Percentiles rank a stretch among this genome's conserved stretches.
Evolutionary conservation across 1,140 invertebrate species (phyloP).

Genomic region (Bombus haemorrhoidalis): DNA sequence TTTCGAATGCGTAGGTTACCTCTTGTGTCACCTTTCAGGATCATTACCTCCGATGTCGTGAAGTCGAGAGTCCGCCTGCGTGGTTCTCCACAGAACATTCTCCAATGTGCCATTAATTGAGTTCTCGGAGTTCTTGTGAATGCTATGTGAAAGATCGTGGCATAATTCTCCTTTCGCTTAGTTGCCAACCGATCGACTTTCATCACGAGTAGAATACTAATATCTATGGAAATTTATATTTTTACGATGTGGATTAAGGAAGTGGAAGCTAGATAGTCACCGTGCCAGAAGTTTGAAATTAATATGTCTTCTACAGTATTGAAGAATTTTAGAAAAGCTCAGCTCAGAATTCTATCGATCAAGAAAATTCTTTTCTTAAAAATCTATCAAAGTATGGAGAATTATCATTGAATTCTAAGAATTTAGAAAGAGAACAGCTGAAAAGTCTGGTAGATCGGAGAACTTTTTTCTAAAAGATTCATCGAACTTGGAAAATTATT

Average conservation of each 20-base stretch:
- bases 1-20: constrained; percentile 46
- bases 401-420: not conserved
- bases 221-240: not conserved
- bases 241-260: not conserved
- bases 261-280: not conserved
- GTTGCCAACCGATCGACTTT: not conserved
- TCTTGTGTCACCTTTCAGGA: constrained; percentile 15
- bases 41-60: constrained; percentile 31
- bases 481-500: not conserved
- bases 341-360: not conserved
- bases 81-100: not conserved
- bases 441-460: too few relatives aligned
- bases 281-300: not conserved
- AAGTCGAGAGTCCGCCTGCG: not conserved
- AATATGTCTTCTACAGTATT: not conserved
- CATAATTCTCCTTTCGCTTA: not conserved
- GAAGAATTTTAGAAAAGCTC: not conserved
- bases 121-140: not conserved
- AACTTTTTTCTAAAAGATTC: too few relatives aligned
- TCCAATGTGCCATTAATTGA: not conserved
- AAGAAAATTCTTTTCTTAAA: not conserved
- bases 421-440: not conserved
- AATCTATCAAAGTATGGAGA: not conserved
- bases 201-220: not conserved
- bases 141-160: not conserved